Conservation (phyloP, 2,888 invertebrate species). For the Lydus trimaculatus region DNA sequence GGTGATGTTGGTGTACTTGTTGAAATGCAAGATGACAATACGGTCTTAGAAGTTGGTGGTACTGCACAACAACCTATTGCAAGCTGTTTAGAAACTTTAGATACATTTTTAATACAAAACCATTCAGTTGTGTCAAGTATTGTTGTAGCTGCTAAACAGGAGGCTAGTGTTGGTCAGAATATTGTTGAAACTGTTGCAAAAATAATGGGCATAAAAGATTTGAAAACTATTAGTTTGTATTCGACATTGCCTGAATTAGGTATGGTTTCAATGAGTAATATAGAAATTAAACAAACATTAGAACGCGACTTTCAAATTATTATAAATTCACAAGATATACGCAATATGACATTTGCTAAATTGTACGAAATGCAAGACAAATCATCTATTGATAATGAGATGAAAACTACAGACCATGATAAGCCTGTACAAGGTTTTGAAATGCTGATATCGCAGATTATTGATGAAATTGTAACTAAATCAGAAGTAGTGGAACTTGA, state of each 20-base stretch:
- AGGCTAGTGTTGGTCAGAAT: conserved; percentile 65
- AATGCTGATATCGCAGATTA: background rate
- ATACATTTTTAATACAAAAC: conserved; percentile 88
- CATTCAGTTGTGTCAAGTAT: conserved; percentile 82
- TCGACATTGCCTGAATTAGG: conserved; percentile 69
- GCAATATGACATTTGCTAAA: background rate
- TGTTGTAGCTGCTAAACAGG: conserved; percentile 87
- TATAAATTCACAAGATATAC: conserved; percentile 5
- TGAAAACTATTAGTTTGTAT: conserved; percentile 55
- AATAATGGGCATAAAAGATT: conserved; percentile 22
- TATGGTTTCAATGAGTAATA: conserved; percentile 76
- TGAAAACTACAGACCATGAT: background rate
- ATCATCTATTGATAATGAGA: no score
- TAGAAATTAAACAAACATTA: conserved; percentile 63
- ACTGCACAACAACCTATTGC: conserved; percentile 94
- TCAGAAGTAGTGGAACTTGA: no score
- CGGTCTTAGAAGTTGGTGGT: conserved; percentile 89
- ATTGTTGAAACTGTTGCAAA: conserved; percentile 78
- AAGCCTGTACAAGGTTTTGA: background rate
- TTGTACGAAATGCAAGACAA: background rate
- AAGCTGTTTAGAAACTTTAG: conserved; percentile 89
- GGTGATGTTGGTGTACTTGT: conserved; percentile 95
- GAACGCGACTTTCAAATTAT: conserved; percentile 16
- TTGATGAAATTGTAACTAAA: background rate
- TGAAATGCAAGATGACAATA: conserved; percentile 88